Base-by-base conservation (phyloP, 1,140 invertebrate genomes). In the Pomacea maculata region DNA sequence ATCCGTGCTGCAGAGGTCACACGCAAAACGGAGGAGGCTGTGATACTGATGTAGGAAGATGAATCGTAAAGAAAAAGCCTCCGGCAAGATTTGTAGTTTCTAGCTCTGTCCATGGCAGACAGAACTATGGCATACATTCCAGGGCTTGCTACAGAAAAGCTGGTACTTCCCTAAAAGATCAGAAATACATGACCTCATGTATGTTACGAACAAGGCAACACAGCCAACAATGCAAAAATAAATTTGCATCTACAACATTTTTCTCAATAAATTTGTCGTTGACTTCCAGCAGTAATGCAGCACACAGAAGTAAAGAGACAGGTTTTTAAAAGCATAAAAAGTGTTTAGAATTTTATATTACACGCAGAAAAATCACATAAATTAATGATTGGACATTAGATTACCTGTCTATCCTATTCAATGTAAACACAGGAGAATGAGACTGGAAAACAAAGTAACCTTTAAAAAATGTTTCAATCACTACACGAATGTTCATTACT, bases 111-210 rank as follows among this genome's bases (percentile, higher is more conserved):
- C 75, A 76, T 80, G 9, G 79, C 84, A 14, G 80, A 78, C 17
- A 86, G 63, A 7, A 84, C 61, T 0, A 85, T 64, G 10, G 81
- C 65, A 68, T 84, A 86, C 64, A 85, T 78, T 17, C 82, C 84
- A 25, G 82, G 79, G 12, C 67, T 25, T 19, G 64, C 70, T 1
- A 86, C 19, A 25, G 75, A 78, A 19, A 83, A 64, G 5, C 72
- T 70, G 55, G 57, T 81, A 19, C 52, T 67, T 21, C 72, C 70
- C 84, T 85, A 57, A 14, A 79, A 83, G 11, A 34, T 21, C 65
- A 29, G 17, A 45, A 45, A 45, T 0, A 6, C 6, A 45, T 45
- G 34, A 45, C 34, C 1, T 45, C 1, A 45, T 6, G 0, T 45
- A 45, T 45, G 75, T 67, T 21, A 14, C n/a, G n/a, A 77, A 12